Conservation (phyloP, 2,113 vertebrate species). For the Pygathrix nemaeus region DNA sequence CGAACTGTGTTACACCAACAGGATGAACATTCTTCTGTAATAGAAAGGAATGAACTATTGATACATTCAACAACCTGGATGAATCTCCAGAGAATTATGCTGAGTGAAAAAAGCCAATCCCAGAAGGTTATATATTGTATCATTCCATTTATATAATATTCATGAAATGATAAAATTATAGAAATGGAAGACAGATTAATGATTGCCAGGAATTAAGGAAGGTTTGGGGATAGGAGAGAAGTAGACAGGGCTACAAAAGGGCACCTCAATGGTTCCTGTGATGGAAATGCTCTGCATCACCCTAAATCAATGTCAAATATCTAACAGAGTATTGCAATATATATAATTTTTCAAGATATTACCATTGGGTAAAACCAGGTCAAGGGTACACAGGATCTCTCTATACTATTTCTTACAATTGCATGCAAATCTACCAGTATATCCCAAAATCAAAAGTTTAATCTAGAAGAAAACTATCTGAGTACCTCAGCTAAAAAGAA, state of each 20-base stretch:
- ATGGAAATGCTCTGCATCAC: neutral
- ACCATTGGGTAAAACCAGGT: neutral
- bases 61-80: neutral
- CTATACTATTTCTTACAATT: neutral
- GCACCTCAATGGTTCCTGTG: neutral
- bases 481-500: neutral
- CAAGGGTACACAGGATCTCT: neutral
- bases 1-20: neutral
- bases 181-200: neutral
- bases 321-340: neutral
- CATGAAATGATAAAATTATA: slow-evolving; percentile 11
- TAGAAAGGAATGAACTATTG: neutral
- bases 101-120: neutral
- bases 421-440: neutral
- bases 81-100: neutral
- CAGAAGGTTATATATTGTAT: neutral
- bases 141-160: neutral
- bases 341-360: neutral
- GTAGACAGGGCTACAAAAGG: neutral
- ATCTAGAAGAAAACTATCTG: neutral
- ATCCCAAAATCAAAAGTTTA: neutral
- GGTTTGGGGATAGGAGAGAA: neutral
- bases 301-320: neutral
- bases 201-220: neutral
- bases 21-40: neutral